These are phyloP conservation scores for Schizotus pectinicornis DNA, from an alignment of 2,888 invertebrate genomes.

Conservation along the genomic window DNA sequence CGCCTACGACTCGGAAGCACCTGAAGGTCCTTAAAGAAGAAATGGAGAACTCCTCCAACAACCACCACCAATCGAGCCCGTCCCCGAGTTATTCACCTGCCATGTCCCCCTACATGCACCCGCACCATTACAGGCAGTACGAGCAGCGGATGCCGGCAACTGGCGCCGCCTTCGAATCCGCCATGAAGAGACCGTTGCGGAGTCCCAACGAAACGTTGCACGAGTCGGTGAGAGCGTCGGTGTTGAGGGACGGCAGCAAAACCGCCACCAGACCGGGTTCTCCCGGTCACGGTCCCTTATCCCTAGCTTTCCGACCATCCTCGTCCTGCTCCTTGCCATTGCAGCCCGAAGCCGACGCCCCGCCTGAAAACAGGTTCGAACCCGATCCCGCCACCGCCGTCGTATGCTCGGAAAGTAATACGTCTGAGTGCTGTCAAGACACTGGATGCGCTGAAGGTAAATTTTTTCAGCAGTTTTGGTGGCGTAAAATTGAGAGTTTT, in stretches of 20 bases:
- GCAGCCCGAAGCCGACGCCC: slow-evolving; percentile 64
- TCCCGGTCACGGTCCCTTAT: slow-evolving; percentile 49
- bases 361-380: slow-evolving; percentile 63
- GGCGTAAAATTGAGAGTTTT: slow-evolving; percentile 8
- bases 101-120: slow-evolving; percentile 61
- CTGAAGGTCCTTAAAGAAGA: slow-evolving; percentile 49
- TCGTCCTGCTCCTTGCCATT: slow-evolving; percentile 58
- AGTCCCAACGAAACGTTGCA: slow-evolving; percentile 67
- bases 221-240: slow-evolving; percentile 69
- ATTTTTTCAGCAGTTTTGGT: background rate
- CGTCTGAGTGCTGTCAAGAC: slow-evolving; percentile 52
- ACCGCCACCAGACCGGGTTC: slow-evolving; percentile 62
- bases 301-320: slow-evolving; percentile 57
- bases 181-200: slow-evolving; percentile 64
- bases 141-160: slow-evolving; percentile 56
- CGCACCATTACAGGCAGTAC: slow-evolving; percentile 54
- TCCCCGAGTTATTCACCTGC: slow-evolving; percentile 60
- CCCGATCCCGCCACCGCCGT: slow-evolving; percentile 58
- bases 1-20: slow-evolving; percentile 52
- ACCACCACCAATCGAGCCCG: slow-evolving; percentile 55
- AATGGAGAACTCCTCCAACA: slow-evolving; percentile 41
- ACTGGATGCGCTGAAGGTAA: slow-evolving; percentile 62
- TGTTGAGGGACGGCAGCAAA: slow-evolving; percentile 68
- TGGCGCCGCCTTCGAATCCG: slow-evolving; percentile 49
- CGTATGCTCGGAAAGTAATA: slow-evolving; percentile 59